Evolutionary conservation across 2,797 vertebrate genomes (phyloP), one percentile per base, ranked within the genome.

Genomic region (Acanthurus lineatus): DNA sequence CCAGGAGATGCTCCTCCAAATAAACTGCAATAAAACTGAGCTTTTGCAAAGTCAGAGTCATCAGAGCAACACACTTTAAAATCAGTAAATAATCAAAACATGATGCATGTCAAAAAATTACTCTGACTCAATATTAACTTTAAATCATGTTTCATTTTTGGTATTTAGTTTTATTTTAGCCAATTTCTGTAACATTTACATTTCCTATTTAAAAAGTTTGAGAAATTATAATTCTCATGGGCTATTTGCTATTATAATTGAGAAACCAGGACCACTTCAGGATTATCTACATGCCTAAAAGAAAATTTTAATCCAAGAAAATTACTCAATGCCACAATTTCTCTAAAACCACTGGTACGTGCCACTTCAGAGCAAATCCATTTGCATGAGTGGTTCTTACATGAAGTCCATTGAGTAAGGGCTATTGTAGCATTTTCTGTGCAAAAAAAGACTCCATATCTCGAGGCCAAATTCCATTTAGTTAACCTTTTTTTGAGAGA

Each of bases 381-480:
- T 53, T 44, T 8, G 16, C 14, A 17, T 17, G 19, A 11, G 52
- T 2, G 5, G 3, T 6, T 44, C 20, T 45, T 7, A 14, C 49
- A 28, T 28, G 19, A 51, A 15, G 14, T 28, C 67, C 5, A 4
- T 60, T 16, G 40, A 57, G 40, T 65, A 48, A n/a, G 9, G 5
- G 17, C 38, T 45, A 1, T 8, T 47, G 12, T 19, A 32, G 35
- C 64, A 28, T 42, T 58, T 66, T 2, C 47, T 69, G 54, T 42
- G 22, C 25, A 53, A 79, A 35, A 35, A 35, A 63, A 66, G 22
- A 7, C 56, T 54, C 6, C 11, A 25, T 9, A 22, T 58, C 77
- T 53, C 16, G 3, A 28, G 51, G 61, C 60, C 70, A 66, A 44
- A 83, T 69, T 72, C 80, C 85, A 81, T 48, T 62, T 69, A 25